Evolutionary conservation across 2,888 invertebrate genomes (phyloP).

Genomic region (Drosophila neotestacea): DNA sequence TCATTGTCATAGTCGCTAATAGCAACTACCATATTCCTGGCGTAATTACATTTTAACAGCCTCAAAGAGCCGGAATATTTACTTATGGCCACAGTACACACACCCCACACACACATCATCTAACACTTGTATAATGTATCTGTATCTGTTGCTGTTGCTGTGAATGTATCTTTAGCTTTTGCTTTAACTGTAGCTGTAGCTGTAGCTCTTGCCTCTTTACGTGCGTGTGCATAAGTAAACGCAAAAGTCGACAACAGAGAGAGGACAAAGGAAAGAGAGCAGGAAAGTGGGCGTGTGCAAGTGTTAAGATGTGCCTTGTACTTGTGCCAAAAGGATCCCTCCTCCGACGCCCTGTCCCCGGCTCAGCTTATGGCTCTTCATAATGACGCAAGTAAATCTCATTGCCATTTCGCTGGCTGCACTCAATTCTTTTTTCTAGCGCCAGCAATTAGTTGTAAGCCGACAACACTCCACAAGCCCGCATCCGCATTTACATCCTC

Average conservation of each 20-base stretch:
- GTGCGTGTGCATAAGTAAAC: conserved; percentile 61
- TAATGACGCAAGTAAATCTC: conserved; percentile 76
- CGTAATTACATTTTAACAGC: conserved; percentile 80
- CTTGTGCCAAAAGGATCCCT: conserved; percentile 45
- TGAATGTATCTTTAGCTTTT: conserved; percentile 16
- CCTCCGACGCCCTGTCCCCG: conserved; percentile 1
- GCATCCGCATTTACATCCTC: conserved; percentile 1
- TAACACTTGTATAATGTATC: conserved; percentile 31
- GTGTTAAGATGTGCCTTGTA: conserved; percentile 58
- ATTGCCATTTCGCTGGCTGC: conserved; percentile 75
- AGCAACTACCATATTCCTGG: conserved; percentile 68
- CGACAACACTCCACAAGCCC: conserved; percentile 35
- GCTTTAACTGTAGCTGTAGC: conserved; percentile 22
- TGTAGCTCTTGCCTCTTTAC: conserved; percentile 27
- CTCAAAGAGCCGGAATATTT: conserved; percentile 70
- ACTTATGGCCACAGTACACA: conserved; percentile 56
- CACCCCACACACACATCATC: conserved; percentile 23
- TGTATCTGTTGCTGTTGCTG: conserved; percentile 29
- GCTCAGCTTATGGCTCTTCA: conserved; percentile 64
- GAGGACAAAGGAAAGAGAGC: not conserved
- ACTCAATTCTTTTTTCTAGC: conserved; percentile 65
- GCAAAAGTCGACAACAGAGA: conserved; percentile 32
- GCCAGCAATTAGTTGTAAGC: conserved; percentile 71
- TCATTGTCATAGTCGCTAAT: conserved; percentile 80
- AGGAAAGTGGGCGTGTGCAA: conserved; percentile 52